phyloP scores from a whole-genome alignment of 1,140 invertebrate genomes.

The Ceratina australensis region DNA sequence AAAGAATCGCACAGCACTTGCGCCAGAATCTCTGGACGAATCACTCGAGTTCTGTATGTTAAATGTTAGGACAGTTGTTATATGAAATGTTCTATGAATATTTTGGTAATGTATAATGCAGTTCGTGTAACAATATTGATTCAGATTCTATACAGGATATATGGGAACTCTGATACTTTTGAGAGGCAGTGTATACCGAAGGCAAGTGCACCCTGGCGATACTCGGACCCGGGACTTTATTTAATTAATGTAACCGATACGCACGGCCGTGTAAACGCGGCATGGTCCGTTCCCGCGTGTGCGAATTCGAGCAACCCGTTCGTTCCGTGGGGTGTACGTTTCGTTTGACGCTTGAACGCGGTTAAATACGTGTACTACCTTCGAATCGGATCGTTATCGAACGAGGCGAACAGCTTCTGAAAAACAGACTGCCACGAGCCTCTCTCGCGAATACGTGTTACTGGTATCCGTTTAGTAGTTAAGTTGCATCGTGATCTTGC shows the following conservation, averaged over 20 bases:
- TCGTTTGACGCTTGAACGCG: conserved; percentile 9
- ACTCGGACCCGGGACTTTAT: conserved; percentile 53
- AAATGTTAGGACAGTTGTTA: no score
- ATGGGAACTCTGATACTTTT: no score
- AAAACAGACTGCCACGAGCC: conserved; percentile 42
- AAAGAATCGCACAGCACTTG: no score
- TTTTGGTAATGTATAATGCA: no score
- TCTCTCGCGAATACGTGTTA: not conserved
- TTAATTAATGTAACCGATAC: conserved; percentile 67
- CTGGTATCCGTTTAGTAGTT: no score
- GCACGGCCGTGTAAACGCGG: conserved; percentile 53
- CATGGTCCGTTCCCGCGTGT: not conserved
- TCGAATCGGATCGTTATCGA: conserved; percentile 47
- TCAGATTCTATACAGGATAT: no score
- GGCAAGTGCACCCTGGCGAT: conserved; percentile 28
- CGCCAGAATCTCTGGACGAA: no score
- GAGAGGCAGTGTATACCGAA: not conserved
- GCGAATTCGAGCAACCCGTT: conserved; percentile 40
- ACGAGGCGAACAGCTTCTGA: conserved; percentile 38
- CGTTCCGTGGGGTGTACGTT: conserved; percentile 3
- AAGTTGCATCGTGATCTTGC: no score
- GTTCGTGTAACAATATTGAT: no score
- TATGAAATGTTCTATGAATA: no score
- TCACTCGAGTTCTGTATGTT: no score
- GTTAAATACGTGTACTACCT: conserved; percentile 26